These are phyloP conservation scores for Podocnemis expansa DNA, from an alignment of 2,113 vertebrate genomes.

Conservation along the genomic window DNA sequence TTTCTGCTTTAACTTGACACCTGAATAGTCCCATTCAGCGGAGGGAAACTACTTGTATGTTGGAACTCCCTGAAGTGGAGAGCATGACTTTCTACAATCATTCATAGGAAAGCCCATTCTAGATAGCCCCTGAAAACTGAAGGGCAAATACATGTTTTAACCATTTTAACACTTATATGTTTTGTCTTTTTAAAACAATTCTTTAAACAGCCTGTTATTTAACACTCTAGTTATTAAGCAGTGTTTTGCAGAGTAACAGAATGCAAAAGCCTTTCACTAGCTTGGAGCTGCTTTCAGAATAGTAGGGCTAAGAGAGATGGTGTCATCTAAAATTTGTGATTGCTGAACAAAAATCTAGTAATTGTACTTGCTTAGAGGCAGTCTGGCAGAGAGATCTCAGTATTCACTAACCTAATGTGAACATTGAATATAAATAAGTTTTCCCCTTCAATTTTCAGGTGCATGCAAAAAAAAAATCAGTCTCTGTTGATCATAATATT, in stretches of 20 bases:
- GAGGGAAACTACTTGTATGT: neutral
- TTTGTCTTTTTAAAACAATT: neutral
- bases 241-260: fast-evolving
- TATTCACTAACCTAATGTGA: neutral
- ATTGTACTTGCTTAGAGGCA: neutral
- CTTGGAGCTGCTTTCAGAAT: neutral
- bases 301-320: neutral
- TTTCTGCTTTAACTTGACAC: neutral
- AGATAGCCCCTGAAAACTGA: no score
- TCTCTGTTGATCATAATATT: neutral
- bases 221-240: neutral
- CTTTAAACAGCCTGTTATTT: neutral
- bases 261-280: neutral
- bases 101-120: no score
- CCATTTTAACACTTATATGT: no score
- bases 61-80: neutral
- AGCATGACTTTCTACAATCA: no score
- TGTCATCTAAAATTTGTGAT: neutral
- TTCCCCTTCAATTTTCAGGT: neutral
- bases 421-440: neutral
- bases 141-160: no score
- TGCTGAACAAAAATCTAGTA: slow-evolving; percentile 1
- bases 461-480: no score
- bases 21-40: neutral
- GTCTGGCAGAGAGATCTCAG: neutral